phyloP scores from a whole-genome alignment of 2,888 invertebrate species.

The Dynastes maya region DNA sequence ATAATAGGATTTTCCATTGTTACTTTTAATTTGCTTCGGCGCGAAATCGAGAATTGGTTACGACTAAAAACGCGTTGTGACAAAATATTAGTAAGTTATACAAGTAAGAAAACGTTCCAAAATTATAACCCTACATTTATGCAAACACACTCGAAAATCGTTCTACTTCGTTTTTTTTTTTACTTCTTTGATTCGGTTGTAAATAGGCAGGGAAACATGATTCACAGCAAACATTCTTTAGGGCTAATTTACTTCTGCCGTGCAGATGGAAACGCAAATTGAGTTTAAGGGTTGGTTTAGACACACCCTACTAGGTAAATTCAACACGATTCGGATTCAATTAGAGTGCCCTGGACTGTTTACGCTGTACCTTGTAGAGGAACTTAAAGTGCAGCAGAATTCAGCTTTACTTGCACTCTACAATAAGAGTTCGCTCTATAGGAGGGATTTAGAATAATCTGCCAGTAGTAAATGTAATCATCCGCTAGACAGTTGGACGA shows the following conservation, averaged over 20 bases:
- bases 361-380: not conserved
- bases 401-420: too few relatives aligned
- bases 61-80: too few relatives aligned
- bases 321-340: not conserved
- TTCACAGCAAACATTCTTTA: conserved; percentile 10
- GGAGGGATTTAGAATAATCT: too few relatives aligned
- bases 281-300: conserved; percentile 15
- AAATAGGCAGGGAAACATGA: conserved; percentile 4
- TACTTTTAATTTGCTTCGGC: too few relatives aligned
- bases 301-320: not conserved
- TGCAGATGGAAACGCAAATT: conserved; percentile 19
- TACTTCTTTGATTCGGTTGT: not conserved
- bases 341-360: not conserved
- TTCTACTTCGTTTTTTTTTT: not conserved
- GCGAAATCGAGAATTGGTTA: too few relatives aligned
- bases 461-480: too few relatives aligned
- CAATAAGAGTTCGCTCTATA: too few relatives aligned
- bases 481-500: too few relatives aligned
- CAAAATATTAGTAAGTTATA: too few relatives aligned
- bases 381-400: not conserved
- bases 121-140: not conserved
- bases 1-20: conserved; percentile 2
- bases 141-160: not conserved
- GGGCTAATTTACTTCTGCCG: conserved; percentile 13
- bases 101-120: not conserved